These are phyloP conservation scores for Idaea biselata DNA, from an alignment of 2,888 invertebrate species.

Conservation along the genomic window DNA sequence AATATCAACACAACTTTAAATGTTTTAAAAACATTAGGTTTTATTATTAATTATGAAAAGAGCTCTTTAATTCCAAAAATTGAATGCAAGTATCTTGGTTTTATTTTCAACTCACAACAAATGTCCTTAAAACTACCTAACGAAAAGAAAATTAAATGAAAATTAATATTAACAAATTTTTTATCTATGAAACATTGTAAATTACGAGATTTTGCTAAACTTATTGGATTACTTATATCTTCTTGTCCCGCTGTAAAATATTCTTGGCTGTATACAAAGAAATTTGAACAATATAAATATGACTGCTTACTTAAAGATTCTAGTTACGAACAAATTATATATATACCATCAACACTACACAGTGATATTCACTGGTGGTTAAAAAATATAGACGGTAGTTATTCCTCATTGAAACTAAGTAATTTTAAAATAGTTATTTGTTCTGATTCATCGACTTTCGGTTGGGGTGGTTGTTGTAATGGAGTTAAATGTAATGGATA, in stretches of 20 bases:
- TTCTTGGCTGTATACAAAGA: constrained; percentile 36
- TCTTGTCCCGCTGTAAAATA: constrained; percentile 39
- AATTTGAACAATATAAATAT: constrained; percentile 27
- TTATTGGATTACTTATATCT: constrained; percentile 29
- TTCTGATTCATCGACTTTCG: constrained; percentile 15
- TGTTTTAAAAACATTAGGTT: constrained; percentile 15
- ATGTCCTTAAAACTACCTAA: constrained; percentile 13
- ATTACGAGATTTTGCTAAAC: constrained; percentile 25
- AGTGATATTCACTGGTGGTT: constrained; percentile 13
- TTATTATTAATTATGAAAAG: constrained; percentile 13
- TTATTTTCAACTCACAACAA: constrained; percentile 11
- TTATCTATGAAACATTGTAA: constrained; percentile 18
- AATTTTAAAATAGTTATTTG: no score
- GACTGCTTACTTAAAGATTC: constrained; percentile 11
- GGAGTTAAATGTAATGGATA: constrained; percentile 7
- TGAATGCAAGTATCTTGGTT: constrained; percentile 14
- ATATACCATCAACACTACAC: constrained; percentile 4
- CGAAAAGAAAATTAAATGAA: constrained; percentile 20
- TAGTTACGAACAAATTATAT: not conserved
- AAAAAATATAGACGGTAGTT: not conserved
- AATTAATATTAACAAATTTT: constrained; percentile 10
- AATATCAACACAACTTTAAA: constrained; percentile 11
- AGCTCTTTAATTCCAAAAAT: constrained; percentile 7
- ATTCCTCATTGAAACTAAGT: no score
- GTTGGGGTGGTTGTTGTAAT: constrained; percentile 10